Evolutionary conservation across 2,797 vertebrate species (phyloP).

Genomic region (Rhynchonycteris naso): DNA sequence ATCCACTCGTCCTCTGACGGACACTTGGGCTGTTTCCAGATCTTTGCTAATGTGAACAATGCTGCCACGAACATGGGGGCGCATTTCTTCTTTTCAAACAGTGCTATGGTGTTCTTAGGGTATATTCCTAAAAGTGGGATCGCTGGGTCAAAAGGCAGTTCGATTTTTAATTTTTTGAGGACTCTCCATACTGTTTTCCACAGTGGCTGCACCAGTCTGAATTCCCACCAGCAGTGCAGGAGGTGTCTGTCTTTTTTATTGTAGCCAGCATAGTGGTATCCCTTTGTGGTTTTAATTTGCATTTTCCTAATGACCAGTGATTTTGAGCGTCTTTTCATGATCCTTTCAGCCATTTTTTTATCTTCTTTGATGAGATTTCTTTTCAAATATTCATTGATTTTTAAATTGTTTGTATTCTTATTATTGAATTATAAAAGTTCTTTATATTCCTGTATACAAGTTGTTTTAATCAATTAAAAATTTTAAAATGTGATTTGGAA

Average conservation of each 20-base stretch:
- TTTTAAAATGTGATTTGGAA: background rate
- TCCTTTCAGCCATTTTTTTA: background rate
- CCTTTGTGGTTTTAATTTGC: background rate
- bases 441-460: background rate
- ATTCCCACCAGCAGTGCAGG: no score
- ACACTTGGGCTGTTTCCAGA: no score
- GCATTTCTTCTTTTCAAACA: no score
- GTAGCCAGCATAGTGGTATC: background rate
- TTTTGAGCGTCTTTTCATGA: background rate
- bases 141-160: no score
- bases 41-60: no score
- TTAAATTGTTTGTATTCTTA: background rate
- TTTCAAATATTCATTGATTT: background rate
- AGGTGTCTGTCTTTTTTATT: conserved; percentile 36
- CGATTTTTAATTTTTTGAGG: no score
- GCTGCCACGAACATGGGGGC: no score
- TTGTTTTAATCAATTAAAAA: background rate
- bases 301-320: background rate
- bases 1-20: no score
- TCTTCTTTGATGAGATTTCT: conserved; percentile 25
- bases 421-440: conserved; percentile 36
- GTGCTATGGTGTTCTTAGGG: no score
- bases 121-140: no score
- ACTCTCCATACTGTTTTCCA: no score
- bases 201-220: no score